These are phyloP conservation scores for Ypsolopha scabrella DNA, from an alignment of 2,888 invertebrate species.

Conservation along the genomic window DNA sequence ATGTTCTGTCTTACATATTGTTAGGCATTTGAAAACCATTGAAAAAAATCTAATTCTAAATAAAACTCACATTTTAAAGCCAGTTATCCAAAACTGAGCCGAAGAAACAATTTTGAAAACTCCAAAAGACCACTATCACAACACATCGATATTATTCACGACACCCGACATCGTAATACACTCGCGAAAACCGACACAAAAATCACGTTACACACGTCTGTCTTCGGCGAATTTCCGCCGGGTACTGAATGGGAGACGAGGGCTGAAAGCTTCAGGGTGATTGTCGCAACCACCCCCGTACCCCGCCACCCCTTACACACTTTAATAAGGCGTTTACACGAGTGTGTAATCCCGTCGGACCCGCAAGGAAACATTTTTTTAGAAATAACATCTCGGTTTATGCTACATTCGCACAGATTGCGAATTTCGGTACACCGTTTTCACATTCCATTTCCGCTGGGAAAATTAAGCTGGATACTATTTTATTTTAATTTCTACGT, in stretches of 20 bases:
- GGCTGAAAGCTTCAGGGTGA: not conserved
- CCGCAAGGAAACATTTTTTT: not conserved
- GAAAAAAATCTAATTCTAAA: too few relatives aligned
- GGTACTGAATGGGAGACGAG: not conserved
- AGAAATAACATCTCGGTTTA: not conserved
- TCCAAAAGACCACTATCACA: not conserved
- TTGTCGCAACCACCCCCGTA: not conserved
- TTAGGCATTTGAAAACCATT: too few relatives aligned
- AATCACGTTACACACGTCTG: not conserved
- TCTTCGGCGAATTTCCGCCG: not conserved
- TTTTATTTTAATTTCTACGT: too few relatives aligned
- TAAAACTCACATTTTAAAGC: not conserved
- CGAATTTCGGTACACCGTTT: too few relatives aligned
- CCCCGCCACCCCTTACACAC: not conserved
- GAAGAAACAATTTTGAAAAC: not conserved
- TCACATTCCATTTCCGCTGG: too few relatives aligned
- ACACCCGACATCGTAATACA: not conserved
- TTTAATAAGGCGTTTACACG: slow-evolving; percentile 1
- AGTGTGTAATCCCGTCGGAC: not conserved
- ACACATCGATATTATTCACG: not conserved
- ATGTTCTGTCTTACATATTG: too few relatives aligned
- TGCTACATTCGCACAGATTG: not conserved
- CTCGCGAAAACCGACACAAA: not conserved
- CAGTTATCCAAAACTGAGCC: not conserved
- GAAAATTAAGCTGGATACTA: too few relatives aligned